Conservation (phyloP, 2,113 vertebrate genomes). For the Larimichthys polyactis region DNA sequence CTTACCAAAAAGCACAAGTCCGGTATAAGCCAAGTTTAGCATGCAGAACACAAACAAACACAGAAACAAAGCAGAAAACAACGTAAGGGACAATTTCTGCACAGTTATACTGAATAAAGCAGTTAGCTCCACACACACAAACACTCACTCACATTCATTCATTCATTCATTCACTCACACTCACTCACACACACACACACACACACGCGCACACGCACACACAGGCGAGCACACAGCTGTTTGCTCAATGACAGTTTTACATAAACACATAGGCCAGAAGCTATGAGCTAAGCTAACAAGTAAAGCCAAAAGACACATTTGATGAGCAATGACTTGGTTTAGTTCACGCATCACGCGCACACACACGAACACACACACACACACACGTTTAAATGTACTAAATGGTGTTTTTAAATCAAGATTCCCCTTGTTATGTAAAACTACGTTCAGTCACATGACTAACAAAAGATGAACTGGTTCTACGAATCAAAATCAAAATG, state of each 20-base stretch:
- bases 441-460: too few relatives aligned
- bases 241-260: constrained; percentile 49
- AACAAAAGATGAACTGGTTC: too few relatives aligned
- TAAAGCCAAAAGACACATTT: constrained; percentile 63
- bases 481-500: too few relatives aligned
- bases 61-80: constrained; percentile 82
- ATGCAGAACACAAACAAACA: constrained; percentile 96
- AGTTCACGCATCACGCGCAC: constrained; percentile 23
- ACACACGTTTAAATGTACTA: background rate
- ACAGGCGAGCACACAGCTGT: constrained; percentile 8
- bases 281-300: constrained; percentile 63
- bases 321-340: constrained; percentile 51
- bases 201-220: background rate
- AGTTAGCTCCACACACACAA: constrained; percentile 57
- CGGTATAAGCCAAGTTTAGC: constrained; percentile 99
- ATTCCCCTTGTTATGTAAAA: too few relatives aligned
- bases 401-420: too few relatives aligned
- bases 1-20: constrained; percentile 99
- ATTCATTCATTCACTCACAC: background rate
- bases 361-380: background rate
- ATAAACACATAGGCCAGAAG: constrained; percentile 51
- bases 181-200: background rate
- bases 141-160: background rate
- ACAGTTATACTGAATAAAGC: constrained; percentile 80
- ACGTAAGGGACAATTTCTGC: constrained; percentile 76